phyloP scores from a whole-genome alignment of 2,113 vertebrate species.

The Vireo altiloquus region DNA sequence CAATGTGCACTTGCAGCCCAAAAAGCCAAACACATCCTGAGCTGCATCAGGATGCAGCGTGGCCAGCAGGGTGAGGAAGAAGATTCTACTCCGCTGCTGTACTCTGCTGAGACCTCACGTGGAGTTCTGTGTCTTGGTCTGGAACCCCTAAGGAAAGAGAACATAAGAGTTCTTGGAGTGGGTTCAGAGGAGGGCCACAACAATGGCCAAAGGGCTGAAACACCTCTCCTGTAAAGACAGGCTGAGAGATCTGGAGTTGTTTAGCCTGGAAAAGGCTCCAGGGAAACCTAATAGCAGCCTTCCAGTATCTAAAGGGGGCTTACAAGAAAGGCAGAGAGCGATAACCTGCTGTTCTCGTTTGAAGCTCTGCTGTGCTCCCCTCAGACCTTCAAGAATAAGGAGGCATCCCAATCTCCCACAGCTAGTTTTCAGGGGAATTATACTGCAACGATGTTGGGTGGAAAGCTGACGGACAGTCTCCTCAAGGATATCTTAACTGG shows the following conservation, averaged over 20 bases:
- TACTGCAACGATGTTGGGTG: neutral
- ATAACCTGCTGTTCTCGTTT: neutral
- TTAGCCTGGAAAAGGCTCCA: neutral
- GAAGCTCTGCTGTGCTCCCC: neutral
- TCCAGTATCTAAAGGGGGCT: neutral
- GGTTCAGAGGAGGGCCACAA: neutral
- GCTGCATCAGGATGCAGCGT: neutral
- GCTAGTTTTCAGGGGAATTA: neutral
- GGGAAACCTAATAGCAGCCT: neutral
- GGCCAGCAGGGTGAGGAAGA: neutral
- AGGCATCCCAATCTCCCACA: neutral
- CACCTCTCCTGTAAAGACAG: neutral
- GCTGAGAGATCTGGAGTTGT: neutral
- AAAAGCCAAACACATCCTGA: too few relatives aligned
- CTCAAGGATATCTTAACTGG: neutral
- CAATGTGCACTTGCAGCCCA: too few relatives aligned
- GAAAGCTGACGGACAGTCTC: neutral
- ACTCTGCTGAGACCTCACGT: neutral
- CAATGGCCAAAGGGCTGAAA: neutral
- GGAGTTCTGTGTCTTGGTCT: neutral
- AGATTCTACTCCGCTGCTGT: neutral
- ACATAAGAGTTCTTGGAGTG: neutral
- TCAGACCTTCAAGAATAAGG: neutral
- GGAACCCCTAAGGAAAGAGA: neutral
- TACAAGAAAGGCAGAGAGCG: neutral